Evolutionary conservation across 1,140 invertebrate species (phyloP).

Genomic region (Colletes latitarsis): DNA sequence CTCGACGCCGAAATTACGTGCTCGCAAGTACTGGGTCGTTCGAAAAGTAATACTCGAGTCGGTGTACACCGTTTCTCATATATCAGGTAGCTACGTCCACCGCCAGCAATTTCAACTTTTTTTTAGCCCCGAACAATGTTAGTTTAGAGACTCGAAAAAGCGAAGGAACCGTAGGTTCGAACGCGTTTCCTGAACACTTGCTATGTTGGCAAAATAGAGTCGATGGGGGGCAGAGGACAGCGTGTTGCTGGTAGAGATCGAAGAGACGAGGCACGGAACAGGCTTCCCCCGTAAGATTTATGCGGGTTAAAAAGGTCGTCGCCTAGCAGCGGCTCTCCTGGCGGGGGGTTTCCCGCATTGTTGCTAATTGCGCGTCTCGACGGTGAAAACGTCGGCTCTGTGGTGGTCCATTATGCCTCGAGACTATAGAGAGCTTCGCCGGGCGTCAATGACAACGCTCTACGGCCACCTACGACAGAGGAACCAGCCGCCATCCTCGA

Average conservation of each 20-base stretch:
- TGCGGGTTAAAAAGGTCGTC: conserved; percentile 55
- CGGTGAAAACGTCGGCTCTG: conserved; percentile 27
- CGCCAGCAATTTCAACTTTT: too few relatives aligned
- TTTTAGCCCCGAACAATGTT: too few relatives aligned
- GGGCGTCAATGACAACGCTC: conserved; percentile 9
- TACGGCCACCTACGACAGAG: conserved; percentile 19
- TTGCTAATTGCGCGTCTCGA: conserved; percentile 59
- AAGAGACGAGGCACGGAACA: background rate
- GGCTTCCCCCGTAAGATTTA: conserved; percentile 32
- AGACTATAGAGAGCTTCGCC: conserved; percentile 1
- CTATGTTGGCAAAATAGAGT: conserved; percentile 43
- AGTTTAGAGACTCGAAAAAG: too few relatives aligned
- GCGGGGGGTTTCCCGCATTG: conserved; percentile 62
- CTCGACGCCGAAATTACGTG: background rate
- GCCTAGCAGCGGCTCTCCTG: background rate
- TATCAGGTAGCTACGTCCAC: too few relatives aligned
- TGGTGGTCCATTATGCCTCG: conserved; percentile 51
- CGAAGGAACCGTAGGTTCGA: too few relatives aligned
- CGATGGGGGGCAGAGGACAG: background rate
- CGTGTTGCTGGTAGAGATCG: background rate
- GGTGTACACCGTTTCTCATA: background rate
- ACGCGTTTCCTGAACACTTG: background rate
- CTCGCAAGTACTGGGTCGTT: too few relatives aligned
- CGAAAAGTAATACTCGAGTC: too few relatives aligned
- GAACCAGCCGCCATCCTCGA: background rate